Conservation (phyloP, 2,888 invertebrate genomes). For the Sesia bembeciformis region DNA sequence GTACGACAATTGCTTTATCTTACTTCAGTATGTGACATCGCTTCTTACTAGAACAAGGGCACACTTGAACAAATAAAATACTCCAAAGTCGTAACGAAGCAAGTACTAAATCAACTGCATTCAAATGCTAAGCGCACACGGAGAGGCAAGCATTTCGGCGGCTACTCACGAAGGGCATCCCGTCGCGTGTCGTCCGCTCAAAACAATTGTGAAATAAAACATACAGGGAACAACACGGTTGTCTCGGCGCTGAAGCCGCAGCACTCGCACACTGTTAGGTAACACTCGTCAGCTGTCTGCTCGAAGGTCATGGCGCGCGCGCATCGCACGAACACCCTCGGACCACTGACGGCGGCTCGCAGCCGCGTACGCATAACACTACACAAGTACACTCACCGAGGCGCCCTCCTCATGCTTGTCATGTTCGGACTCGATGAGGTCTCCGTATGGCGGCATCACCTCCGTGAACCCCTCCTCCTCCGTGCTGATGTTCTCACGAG, state of each 20-base stretch:
- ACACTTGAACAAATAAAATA: no score
- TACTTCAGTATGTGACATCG: no score
- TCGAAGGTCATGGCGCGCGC: constrained; percentile 73
- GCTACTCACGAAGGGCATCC: constrained; percentile 69
- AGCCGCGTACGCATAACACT: constrained; percentile 17
- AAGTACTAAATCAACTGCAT: no score
- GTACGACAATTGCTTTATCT: no score
- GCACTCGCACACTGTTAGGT: constrained; percentile 69
- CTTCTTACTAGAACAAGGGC: no score
- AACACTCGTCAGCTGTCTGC: constrained; percentile 62
- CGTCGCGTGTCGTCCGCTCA: constrained; percentile 43
- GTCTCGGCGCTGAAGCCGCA: constrained; percentile 72
- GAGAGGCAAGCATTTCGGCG: constrained; percentile 19
- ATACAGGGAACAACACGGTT: constrained; percentile 63
- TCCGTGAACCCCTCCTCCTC: constrained; percentile 63
- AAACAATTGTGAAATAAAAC: constrained; percentile 66
- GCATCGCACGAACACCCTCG: constrained; percentile 52
- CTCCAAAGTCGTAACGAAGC: no score
- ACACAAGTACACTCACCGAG: constrained; percentile 11
- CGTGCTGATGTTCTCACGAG: constrained; percentile 50
- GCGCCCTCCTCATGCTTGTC: constrained; percentile 26
- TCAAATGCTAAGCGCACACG: constrained; percentile 30
- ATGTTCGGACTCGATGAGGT: constrained; percentile 59
- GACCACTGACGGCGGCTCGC: constrained; percentile 33
- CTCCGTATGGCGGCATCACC: constrained; percentile 70